phyloP scores from a whole-genome alignment of 2,888 invertebrate species.

The Zootermopsis nevadensis region DNA sequence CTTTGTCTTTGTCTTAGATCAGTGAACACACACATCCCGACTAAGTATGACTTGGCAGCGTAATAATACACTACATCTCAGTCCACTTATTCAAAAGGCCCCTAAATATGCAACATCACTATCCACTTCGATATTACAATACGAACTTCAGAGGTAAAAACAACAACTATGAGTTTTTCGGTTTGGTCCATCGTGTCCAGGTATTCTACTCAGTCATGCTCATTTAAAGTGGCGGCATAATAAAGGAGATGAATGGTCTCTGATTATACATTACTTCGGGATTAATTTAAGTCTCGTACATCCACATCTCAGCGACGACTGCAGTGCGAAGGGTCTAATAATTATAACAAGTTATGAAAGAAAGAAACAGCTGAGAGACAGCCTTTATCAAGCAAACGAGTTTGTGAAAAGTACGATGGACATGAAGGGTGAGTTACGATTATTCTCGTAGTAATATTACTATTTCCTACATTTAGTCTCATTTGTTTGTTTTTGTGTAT shows the following conservation, averaged over 20 bases:
- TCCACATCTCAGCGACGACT: background rate
- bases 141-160: background rate
- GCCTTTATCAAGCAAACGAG: too few relatives aligned
- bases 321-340: background rate
- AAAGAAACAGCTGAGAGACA: too few relatives aligned
- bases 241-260: background rate
- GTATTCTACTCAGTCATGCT: background rate
- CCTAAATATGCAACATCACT: background rate
- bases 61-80: background rate
- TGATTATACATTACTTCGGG: conserved; percentile 2
- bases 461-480: too few relatives aligned
- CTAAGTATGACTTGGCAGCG: background rate
- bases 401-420: too few relatives aligned
- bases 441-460: too few relatives aligned
- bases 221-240: background rate
- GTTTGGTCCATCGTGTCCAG: background rate
- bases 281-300: background rate
- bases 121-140: background rate
- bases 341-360: background rate
- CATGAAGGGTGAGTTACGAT: too few relatives aligned
- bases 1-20: too few relatives aligned
- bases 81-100: background rate
- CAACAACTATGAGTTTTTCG: background rate
- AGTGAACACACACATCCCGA: too few relatives aligned
- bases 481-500: too few relatives aligned